phyloP scores from a whole-genome alignment of 2,113 vertebrate species.

The Pavo muticus region DNA sequence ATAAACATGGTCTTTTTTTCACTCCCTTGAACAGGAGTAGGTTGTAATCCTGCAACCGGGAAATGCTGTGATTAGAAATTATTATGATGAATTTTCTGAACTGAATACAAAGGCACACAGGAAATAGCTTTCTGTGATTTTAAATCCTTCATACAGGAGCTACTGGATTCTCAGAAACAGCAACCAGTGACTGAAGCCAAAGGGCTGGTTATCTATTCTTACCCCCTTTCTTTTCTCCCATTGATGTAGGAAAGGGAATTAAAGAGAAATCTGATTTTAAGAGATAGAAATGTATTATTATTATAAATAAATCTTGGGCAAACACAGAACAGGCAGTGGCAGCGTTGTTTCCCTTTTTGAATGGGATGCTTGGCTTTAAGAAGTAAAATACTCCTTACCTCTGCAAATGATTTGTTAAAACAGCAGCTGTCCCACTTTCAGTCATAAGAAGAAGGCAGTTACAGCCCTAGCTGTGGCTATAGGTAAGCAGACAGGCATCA shows the following conservation, averaged over 20 bases:
- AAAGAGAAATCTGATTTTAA: background rate
- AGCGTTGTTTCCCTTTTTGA: constrained; percentile 8
- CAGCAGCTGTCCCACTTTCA: constrained; percentile 24
- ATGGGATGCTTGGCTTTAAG: background rate
- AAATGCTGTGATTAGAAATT: background rate
- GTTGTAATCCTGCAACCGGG: background rate
- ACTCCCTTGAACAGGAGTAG: background rate
- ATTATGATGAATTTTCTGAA: constrained; percentile 9
- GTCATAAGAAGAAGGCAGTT: background rate
- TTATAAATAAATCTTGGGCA: constrained; percentile 12
- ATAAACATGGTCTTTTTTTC: constrained; percentile 9
- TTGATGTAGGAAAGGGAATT: constrained; percentile 10
- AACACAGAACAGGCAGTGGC: background rate
- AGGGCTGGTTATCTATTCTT: background rate
- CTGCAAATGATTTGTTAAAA: constrained; percentile 9
- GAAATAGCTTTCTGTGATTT: background rate
- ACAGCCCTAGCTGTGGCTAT: background rate
- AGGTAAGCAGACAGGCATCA: background rate
- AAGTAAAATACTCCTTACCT: background rate
- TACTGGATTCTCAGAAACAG: background rate
- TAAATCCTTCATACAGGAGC: background rate
- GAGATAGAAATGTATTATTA: background rate
- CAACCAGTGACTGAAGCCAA: background rate
- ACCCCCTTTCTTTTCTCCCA: accelerated
- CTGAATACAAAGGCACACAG: background rate